Percentiles rank a stretch among this genome's conserved stretches.
These are phyloP conservation scores for Scomber japonicus DNA, from an alignment of 2,113 vertebrate species.

Conservation along the genomic window DNA sequence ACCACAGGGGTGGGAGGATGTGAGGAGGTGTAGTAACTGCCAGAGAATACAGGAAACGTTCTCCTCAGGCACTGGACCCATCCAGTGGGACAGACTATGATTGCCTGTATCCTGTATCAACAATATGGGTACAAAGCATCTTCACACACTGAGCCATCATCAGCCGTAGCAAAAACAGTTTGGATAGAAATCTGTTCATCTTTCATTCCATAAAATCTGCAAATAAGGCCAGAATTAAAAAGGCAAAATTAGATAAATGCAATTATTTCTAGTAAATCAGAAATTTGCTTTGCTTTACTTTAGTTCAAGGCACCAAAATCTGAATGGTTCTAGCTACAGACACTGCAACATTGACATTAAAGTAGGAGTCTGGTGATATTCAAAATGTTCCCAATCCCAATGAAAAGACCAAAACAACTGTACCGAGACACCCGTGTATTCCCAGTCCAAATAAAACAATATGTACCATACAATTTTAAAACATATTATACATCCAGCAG, in stretches of 20 bases:
- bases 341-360: not conserved
- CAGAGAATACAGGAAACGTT: slow-evolving; percentile 63
- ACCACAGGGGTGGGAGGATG: slow-evolving; percentile 59
- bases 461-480: not conserved
- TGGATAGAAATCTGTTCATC: not conserved
- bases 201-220: not conserved
- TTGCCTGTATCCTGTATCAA: slow-evolving; percentile 33
- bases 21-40: slow-evolving; percentile 63
- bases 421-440: not conserved
- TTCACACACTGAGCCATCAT: not conserved
- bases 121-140: slow-evolving; percentile 9
- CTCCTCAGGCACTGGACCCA: slow-evolving; percentile 41
- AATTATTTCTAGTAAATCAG: not conserved
- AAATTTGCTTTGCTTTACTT: not conserved
- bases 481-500: slow-evolving; percentile 11
- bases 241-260: not conserved
- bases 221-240: not conserved
- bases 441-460: not conserved
- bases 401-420: not conserved
- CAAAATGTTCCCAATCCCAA: too few relatives aligned
- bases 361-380: not conserved
- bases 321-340: slow-evolving; percentile 6
- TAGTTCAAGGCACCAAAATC: not conserved
- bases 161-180: not conserved
- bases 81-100: slow-evolving; percentile 31